These are phyloP conservation scores for Hermaeophaga mercurialis DNA, from an alignment of 2,888 invertebrate species.

Conservation along the genomic window DNA sequence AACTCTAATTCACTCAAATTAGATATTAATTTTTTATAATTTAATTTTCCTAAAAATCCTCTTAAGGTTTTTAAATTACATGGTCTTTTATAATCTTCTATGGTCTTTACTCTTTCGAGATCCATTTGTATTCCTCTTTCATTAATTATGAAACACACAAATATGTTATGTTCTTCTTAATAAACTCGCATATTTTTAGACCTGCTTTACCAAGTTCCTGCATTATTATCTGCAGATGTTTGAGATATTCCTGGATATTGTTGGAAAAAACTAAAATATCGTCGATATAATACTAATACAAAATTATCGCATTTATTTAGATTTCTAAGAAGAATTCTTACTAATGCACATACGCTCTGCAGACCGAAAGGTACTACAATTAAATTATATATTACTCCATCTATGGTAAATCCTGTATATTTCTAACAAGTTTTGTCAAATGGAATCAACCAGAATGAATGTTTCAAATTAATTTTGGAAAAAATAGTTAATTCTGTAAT, in stretches of 20 bases:
- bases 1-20: slow-evolving; percentile 11
- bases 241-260: slow-evolving; percentile 8
- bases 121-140: slow-evolving; percentile 40
- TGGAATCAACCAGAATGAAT: slow-evolving; percentile 29
- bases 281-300: slow-evolving; percentile 26
- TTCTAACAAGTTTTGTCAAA: slow-evolving; percentile 23
- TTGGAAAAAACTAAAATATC: slow-evolving; percentile 28
- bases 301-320: slow-evolving; percentile 22
- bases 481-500: slow-evolving; percentile 16
- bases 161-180: slow-evolving; percentile 39
- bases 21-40: slow-evolving; percentile 18
- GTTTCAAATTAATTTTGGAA: slow-evolving; percentile 21
- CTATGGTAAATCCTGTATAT: slow-evolving; percentile 44
- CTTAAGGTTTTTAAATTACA: slow-evolving; percentile 40
- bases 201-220: slow-evolving; percentile 36
- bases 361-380: slow-evolving; percentile 44
- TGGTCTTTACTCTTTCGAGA: slow-evolving; percentile 36
- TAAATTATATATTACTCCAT: slow-evolving; percentile 37
- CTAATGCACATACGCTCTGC: slow-evolving; percentile 36
- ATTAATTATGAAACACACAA: slow-evolving; percentile 41
- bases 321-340: slow-evolving; percentile 18
- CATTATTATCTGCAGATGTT: slow-evolving; percentile 32
- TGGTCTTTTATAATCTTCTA: slow-evolving; percentile 41
- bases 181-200: slow-evolving; percentile 47
- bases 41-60: slow-evolving; percentile 26